Evolutionary conservation across 2,113 vertebrate species (phyloP), one percentile per base, ranked within the genome.

Genomic region (Natator depressus): DNA sequence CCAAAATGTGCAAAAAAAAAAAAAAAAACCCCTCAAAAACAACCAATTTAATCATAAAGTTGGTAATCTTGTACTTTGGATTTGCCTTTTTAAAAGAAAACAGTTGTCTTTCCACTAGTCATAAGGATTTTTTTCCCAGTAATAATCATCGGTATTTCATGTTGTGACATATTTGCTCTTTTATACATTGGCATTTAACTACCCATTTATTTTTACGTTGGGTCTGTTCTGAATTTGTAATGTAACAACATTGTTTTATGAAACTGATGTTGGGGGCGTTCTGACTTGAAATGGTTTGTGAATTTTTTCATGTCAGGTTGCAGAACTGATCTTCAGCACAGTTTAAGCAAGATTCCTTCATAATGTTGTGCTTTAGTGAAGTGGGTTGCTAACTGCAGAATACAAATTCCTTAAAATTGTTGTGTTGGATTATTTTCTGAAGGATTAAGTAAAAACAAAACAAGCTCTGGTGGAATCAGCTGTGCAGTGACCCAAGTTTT

Each of bases 121-220:
- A 94, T 87, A 51, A 22, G 38, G 83, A 91, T 95, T 95, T 92
- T 89, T 96, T 97, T 93, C 95, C 91, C 85, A 97, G 91, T 97
- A 95, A 65, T 47, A 80, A 96, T 98, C 94, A 95, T 98, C 97
- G 97, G 97, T 84, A 82, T 98, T 98, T 97, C 97, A 95, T 86
- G 93, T 97, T 97, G 91, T 24, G 14, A 98, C 94, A 89, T 97
- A 88, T 95, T 95, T 95, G 93, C 97, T 96, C 80, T 96, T 96
- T 79, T 97, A 94, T 96, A 92, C 88, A 75, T 94, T 97, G 95
- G 87, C 95, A 97, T 96, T 94, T 97, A 97, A 97, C 96, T 96
- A 96, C 91, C 89, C 93, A 97, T 98, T 98, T 98, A 80, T 97
- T 98, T 97, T 97, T 97, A 94, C 96, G 24, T 91, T 97, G 90